Percentiles rank a stretch among this genome's conserved stretches.
Conservation (phyloP, 2,888 invertebrate species). For the Andricus curvator region DNA sequence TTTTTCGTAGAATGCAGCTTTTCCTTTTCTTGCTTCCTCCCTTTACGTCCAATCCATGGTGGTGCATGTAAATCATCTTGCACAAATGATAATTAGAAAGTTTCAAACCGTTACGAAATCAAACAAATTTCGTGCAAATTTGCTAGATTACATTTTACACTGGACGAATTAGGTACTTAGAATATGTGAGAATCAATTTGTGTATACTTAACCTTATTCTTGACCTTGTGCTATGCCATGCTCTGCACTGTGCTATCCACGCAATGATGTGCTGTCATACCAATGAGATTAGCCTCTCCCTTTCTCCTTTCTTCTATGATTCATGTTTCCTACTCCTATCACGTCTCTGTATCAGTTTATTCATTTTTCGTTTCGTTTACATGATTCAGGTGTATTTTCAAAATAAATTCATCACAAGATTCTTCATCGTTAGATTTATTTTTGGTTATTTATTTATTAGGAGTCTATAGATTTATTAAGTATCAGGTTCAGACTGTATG, state of each 20-base stretch:
- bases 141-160: background rate
- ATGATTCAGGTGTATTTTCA: slow-evolving; percentile 52
- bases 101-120: background rate
- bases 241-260: slow-evolving; percentile 74
- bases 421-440: background rate
- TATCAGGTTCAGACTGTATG: slow-evolving; percentile 13
- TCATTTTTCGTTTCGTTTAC: slow-evolving; percentile 45
- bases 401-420: slow-evolving; percentile 23
- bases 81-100: slow-evolving; percentile 12
- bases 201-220: slow-evolving; percentile 69
- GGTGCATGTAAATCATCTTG: slow-evolving; percentile 36
- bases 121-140: slow-evolving; percentile 21
- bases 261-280: slow-evolving; percentile 79
- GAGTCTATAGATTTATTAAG: background rate
- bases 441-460: background rate
- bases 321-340: slow-evolving; percentile 45
- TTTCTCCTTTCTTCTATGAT: slow-evolving; percentile 57
- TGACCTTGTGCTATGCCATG: slow-evolving; percentile 75
- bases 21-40: slow-evolving; percentile 54
- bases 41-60: slow-evolving; percentile 48
- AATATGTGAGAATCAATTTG: slow-evolving; percentile 60
- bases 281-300: slow-evolving; percentile 70
- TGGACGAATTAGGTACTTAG: slow-evolving; percentile 47
- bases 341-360: slow-evolving; percentile 29
- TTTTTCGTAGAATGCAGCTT: slow-evolving; percentile 50